These are phyloP conservation scores for Tipula helvola DNA, from an alignment of 2,888 invertebrate genomes.

Conservation along the genomic window DNA sequence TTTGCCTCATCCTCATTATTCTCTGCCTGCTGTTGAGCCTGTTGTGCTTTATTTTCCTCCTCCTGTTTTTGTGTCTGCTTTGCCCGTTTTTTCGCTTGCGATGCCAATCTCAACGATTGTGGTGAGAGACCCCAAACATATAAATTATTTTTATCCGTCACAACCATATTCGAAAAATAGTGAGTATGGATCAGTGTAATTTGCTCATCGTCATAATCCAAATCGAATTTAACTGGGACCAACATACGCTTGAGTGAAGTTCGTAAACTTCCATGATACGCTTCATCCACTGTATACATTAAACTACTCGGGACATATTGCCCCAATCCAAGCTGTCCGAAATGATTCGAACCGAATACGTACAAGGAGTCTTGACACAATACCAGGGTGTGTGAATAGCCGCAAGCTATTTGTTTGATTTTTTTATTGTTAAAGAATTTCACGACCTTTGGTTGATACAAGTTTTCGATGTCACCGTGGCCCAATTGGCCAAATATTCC, in stretches of 20 bases:
- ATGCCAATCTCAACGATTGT: slow-evolving; percentile 53
- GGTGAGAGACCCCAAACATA: slow-evolving; percentile 70
- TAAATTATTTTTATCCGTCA: slow-evolving; percentile 46
- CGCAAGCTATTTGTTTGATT: slow-evolving; percentile 38
- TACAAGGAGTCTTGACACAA: slow-evolving; percentile 44
- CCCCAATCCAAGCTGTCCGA: slow-evolving; percentile 74
- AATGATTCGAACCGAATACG: slow-evolving; percentile 73
- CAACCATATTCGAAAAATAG: not conserved
- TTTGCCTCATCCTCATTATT: slow-evolving; percentile 10
- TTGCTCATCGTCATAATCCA: not conserved
- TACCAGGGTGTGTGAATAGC: slow-evolving; percentile 34
- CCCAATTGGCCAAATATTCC: slow-evolving; percentile 90
- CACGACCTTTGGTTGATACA: slow-evolving; percentile 42
- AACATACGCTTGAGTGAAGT: not conserved
- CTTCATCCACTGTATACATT: not conserved
- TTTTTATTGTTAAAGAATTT: slow-evolving; percentile 36
- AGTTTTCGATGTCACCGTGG: slow-evolving; percentile 65
- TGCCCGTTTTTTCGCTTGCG: slow-evolving; percentile 47
- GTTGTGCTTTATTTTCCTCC: slow-evolving; percentile 31
- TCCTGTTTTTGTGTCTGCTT: slow-evolving; percentile 40
- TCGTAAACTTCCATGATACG: not conserved
- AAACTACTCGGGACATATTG: slow-evolving; percentile 18
- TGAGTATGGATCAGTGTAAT: not conserved
- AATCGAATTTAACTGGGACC: not conserved
- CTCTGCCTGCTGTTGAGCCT: slow-evolving; percentile 12